phyloP scores from a whole-genome alignment of 35 echinoderm and acorn worm species.

The Ptychodera flava region DNA sequence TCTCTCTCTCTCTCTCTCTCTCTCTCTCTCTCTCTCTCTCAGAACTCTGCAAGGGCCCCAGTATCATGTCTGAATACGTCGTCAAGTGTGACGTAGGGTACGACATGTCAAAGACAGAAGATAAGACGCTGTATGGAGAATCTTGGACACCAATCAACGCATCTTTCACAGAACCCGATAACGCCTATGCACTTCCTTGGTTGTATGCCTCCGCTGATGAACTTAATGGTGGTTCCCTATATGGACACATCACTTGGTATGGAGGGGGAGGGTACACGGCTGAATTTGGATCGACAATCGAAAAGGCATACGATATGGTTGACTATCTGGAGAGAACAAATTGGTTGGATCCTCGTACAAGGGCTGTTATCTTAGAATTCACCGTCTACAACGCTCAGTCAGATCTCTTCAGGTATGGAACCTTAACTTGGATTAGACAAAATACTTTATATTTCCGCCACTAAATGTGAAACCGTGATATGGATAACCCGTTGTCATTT shows the following conservation, averaged over 20 bases:
- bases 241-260: neutral
- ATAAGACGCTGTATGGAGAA: neutral
- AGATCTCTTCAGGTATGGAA: neutral
- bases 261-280: neutral
- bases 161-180: neutral
- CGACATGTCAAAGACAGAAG: neutral
- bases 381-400: neutral
- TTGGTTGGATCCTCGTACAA: neutral
- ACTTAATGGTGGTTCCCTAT: neutral
- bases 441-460: too few species aligned
- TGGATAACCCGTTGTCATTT: too few species aligned
- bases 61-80: neutral
- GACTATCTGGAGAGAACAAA: neutral
- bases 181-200: neutral
- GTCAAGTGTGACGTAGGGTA: neutral
- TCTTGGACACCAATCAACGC: neutral
- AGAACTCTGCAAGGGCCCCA: neutral
- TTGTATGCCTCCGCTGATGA: neutral
- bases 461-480: too few species aligned
- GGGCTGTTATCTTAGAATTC: neutral
- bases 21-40: too few species aligned
- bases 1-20: too few species aligned
- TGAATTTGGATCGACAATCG: neutral
- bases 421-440: too few species aligned
- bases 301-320: neutral